Conservation (phyloP, 1,140 invertebrate genomes). For the Oppia nitens region DNA sequence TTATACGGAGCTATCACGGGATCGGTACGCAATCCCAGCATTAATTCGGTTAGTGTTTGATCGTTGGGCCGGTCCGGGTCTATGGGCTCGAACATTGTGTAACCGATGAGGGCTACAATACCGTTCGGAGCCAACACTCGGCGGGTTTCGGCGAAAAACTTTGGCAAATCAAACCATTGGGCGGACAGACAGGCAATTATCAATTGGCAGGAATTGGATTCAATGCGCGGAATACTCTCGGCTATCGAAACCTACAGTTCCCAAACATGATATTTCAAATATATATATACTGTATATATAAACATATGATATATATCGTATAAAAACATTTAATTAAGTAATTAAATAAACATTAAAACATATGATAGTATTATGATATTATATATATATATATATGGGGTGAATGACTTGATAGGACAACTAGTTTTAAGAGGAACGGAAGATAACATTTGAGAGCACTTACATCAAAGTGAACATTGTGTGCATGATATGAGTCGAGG, state of each 20-base stretch:
- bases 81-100: conserved; percentile 7
- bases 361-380: not conserved
- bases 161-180: conserved; percentile 26
- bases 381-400: not conserved
- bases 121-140: conserved; percentile 25
- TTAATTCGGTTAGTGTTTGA: not conserved
- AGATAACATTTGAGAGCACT: no score
- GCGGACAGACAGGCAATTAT: conserved; percentile 25
- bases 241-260: not conserved
- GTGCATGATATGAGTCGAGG: not conserved
- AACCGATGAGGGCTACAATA: conserved; percentile 24
- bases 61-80: not conserved
- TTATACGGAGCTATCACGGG: not conserved
- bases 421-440: no score
- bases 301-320: no score
- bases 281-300: no score
- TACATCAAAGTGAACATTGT: not conserved
- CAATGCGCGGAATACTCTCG: not conserved
- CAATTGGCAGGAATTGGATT: conserved; percentile 23
- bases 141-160: conserved; percentile 25
- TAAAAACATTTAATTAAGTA: not conserved
- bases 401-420: no score
- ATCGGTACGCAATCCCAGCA: not conserved
- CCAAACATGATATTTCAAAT: no score
- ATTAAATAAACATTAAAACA: not conserved